Evolutionary conservation across 2,797 vertebrate species (phyloP).

Genomic region (Acanthiza pusilla): DNA sequence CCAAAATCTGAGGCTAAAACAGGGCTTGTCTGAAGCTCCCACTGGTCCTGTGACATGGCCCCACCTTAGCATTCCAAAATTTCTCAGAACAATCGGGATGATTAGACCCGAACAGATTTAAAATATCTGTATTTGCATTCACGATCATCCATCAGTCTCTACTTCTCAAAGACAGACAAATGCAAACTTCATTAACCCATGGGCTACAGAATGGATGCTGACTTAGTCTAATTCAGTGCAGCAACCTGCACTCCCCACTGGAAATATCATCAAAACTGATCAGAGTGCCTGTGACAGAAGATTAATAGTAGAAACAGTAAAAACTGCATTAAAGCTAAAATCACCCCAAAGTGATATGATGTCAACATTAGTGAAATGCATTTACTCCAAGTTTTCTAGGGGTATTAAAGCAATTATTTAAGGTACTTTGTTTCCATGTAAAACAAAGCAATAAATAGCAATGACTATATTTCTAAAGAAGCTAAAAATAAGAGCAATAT

Average conservation of each 20-base stretch:
- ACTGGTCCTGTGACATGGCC: not conserved
- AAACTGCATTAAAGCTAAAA: constrained; percentile 4
- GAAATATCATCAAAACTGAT: not conserved
- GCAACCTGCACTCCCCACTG: not conserved
- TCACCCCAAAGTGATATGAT: not conserved
- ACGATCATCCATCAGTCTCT: not conserved
- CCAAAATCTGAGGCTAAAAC: not conserved
- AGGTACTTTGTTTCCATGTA: not conserved
- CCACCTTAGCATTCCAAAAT: not conserved
- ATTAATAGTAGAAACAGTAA: constrained; percentile 4
- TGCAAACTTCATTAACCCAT: not conserved
- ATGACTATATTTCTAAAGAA: not conserved
- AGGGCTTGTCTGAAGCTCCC: not conserved
- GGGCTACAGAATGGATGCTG: not conserved
- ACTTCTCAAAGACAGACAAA: not conserved
- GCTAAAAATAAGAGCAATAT: not conserved
- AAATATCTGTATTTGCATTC: not conserved
- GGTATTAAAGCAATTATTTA: not conserved
- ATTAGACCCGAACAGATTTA: not conserved
- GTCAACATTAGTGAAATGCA: not conserved
- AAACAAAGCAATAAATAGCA: not conserved
- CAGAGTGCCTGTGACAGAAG: not conserved
- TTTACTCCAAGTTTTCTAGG: not conserved
- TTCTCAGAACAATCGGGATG: not conserved
- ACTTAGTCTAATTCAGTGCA: not conserved